Percentiles rank a stretch among this genome's conserved stretches.
These are phyloP conservation scores for Drosophila ochracea DNA, from an alignment of 2,888 invertebrate genomes.

Conservation along the genomic window DNA sequence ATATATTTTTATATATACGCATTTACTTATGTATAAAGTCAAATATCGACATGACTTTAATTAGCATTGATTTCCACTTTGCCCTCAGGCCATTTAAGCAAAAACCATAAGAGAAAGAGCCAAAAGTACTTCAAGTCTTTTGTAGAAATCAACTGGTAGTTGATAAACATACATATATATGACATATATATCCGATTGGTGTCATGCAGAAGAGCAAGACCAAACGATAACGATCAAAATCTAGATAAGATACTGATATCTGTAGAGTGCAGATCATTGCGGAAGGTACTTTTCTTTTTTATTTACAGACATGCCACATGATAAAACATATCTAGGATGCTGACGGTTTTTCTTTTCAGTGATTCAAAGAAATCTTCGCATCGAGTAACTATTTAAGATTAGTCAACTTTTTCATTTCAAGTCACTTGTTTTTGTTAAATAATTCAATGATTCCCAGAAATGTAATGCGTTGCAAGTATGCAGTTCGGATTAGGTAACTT, in stretches of 20 bases:
- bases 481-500: background rate
- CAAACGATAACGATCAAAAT: background rate
- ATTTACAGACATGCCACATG: background rate
- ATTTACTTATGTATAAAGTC: conserved; percentile 18
- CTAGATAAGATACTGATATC: conserved; percentile 39
- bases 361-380: background rate
- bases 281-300: background rate
- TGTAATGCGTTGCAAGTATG: background rate
- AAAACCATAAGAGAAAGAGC: conserved; percentile 4
- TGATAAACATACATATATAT: background rate
- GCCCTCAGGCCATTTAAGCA: conserved; percentile 52
- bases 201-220: conserved; percentile 8
- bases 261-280: conserved; percentile 21
- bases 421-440: background rate
- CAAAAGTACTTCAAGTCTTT: conserved; percentile 8
- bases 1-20: conserved; percentile 4
- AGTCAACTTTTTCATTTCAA: background rate
- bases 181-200: conserved; percentile 19
- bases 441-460: background rate
- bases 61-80: conserved; percentile 76
- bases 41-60: conserved; percentile 62
- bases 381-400: background rate
- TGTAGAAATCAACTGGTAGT: background rate
- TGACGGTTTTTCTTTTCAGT: background rate
- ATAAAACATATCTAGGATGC: background rate